A percentile compares a stretch with the other conserved stretches of the same genome.
These are phyloP conservation scores for Bostrychus sinensis DNA, from an alignment of 2,113 vertebrate species.

Conservation along the genomic window DNA sequence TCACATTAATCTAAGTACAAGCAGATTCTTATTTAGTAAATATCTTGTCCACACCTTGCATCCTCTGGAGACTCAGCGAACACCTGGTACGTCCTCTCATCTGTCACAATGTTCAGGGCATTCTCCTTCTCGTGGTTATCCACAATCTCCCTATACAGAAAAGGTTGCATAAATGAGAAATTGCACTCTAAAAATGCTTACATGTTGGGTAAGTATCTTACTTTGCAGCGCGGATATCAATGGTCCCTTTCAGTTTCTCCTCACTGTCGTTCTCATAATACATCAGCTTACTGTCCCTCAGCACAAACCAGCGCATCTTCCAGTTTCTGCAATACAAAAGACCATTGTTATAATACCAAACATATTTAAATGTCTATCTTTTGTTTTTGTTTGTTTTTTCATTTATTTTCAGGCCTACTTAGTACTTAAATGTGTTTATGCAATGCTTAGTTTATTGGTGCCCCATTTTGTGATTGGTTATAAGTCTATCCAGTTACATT, in stretches of 20 bases:
- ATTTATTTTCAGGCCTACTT: too few relatives aligned
- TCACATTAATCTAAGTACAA: not conserved
- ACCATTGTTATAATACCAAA: constrained; percentile 20
- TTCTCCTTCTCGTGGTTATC: constrained; percentile 95
- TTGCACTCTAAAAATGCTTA: too few relatives aligned
- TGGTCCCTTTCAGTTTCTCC: constrained; percentile 92
- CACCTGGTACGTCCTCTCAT: constrained; percentile 91
- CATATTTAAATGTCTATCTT: too few relatives aligned
- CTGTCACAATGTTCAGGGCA: constrained; percentile 90
- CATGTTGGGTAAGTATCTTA: constrained; percentile 52
- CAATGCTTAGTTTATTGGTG: too few relatives aligned
- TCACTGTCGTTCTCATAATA: constrained; percentile 93
- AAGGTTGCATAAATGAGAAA: not conserved
- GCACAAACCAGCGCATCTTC: constrained; percentile 95
- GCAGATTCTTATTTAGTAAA: not conserved
- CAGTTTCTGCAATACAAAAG: constrained; percentile 80
- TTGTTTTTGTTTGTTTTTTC: too few relatives aligned
- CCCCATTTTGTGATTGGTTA: too few relatives aligned
- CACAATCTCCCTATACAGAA: constrained; percentile 85
- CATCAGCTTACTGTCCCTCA: constrained; percentile 90
- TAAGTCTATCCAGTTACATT: too few relatives aligned
- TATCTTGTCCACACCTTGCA: constrained; percentile 80
- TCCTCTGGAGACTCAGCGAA: constrained; percentile 93
- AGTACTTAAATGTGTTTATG: too few relatives aligned
- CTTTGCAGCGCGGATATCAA: constrained; percentile 89